Evolutionary conservation across 2,797 vertebrate genomes (phyloP), one percentile per base, ranked within the genome.

Genomic region (Prionace glauca): DNA sequence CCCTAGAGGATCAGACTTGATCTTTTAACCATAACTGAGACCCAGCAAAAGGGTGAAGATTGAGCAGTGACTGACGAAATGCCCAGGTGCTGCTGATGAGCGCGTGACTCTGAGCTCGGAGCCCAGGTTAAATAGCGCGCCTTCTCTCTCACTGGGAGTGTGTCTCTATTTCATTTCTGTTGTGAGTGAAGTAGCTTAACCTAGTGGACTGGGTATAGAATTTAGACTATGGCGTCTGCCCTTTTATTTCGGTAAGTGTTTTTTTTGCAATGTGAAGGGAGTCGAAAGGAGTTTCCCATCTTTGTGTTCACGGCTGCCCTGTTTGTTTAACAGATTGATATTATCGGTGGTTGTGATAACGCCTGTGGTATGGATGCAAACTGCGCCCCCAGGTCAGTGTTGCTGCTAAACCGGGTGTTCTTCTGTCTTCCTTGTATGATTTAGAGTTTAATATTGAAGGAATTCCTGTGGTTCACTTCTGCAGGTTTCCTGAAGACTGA

Each of bases 401-500:
- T 56, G 2, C 96, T 96, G 94, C 96, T 97, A 96, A 96, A 98
- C 98, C 97, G 97, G 96, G 26, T 72, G 69, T 26, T 1, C 3
- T 65, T 29, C 36, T 26, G 32, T 14, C 0, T 10, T 65, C 0
- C n/a, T 1, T 36, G 22, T 7, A 26, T 11, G 69, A 18, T 1
- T 18, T 41, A 0, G 18, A 22, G n/a, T 14, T 56, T 60, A 20
- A 56, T 29, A 60, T 22, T 94, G 69, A 50, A 8, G 1, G 3
- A 50, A 0, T 26, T 0, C 12, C 95, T 56, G 96, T 97, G 97
- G 91, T 96, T 96, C 95, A 60, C 9, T 97, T 96, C 50, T 96
- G 98, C 77, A 97, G 14, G 96, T 77, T 97, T 77, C 94, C 77
- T 97, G 72, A 8, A 41, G 0, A 95, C 96, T 0, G 97, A 98